phyloP scores from a whole-genome alignment of 2,888 invertebrate genomes.

The Tetranychus piercei region DNA sequence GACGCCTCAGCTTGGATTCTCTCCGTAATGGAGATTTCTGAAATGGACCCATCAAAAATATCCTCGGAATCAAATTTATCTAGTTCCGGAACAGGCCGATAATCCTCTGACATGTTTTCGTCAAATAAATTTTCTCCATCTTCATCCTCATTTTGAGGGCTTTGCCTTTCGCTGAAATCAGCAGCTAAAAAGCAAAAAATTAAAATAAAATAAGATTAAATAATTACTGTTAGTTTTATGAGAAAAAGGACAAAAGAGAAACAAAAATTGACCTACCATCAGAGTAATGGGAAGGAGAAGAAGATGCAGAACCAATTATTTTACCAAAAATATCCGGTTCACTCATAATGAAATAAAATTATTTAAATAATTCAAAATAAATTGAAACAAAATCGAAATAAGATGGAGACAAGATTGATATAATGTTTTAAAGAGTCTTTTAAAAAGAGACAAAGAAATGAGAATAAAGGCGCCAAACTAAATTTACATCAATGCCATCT shows the following conservation, averaged over 20 bases:
- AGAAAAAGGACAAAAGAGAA: too few species aligned
- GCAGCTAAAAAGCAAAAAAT: too few species aligned
- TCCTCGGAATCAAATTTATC: constrained; percentile 75
- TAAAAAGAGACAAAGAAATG: background rate
- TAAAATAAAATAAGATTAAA: too few species aligned
- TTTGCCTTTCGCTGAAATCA: too few species aligned
- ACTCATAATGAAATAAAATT: background rate
- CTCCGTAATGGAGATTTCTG: constrained; percentile 64
- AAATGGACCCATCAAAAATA: constrained; percentile 63
- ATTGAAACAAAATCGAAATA: background rate
- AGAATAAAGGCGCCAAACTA: background rate
- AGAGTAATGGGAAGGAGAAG: background rate
- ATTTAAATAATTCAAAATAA: background rate
- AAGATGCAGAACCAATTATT: background rate
- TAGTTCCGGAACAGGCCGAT: constrained; percentile 80
- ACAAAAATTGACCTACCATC: too few species aligned
- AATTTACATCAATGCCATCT: background rate
- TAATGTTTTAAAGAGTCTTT: background rate
- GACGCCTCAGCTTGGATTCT: constrained; percentile 76
- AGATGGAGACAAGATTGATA: background rate
- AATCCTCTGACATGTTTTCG: too few species aligned
- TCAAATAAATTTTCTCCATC: too few species aligned
- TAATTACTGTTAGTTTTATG: too few species aligned
- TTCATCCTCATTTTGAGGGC: too few species aligned
- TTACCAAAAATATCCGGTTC: background rate